phyloP scores from a whole-genome alignment of 2,888 invertebrate genomes.

The Synergus umbraculus region DNA sequence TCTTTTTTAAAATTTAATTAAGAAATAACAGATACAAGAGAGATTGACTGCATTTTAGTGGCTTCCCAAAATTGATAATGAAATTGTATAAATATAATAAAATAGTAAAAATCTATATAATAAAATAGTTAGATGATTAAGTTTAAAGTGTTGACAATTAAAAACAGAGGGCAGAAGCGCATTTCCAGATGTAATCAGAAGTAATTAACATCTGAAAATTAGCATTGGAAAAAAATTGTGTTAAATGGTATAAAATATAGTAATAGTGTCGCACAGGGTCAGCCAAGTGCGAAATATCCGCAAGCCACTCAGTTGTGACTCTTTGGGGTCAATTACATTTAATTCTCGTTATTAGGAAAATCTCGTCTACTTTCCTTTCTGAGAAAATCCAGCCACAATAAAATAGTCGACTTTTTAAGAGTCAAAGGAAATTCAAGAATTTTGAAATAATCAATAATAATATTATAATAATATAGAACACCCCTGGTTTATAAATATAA shows the following conservation, averaged over 20 bases:
- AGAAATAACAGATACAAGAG: too few species aligned
- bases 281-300: constrained; percentile 41
- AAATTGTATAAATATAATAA: too few species aligned
- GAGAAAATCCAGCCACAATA: background rate
- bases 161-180: background rate
- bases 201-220: background rate
- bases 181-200: background rate
- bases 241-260: background rate
- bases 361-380: background rate
- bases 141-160: background rate
- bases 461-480: too few species aligned
- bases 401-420: background rate
- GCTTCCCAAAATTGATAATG: background rate
- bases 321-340: background rate
- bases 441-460: background rate
- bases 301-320: background rate
- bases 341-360: background rate
- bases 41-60: too few species aligned
- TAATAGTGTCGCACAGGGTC: constrained; percentile 26
- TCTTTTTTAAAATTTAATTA: too few species aligned
- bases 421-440: background rate
- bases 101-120: too few species aligned
- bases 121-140: background rate
- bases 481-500: too few species aligned
- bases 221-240: background rate